Percentiles rank a stretch among this genome's conserved stretches.
Evolutionary conservation across 2,113 vertebrate species (phyloP).

Genomic region (Gracilinanus agilis): DNA sequence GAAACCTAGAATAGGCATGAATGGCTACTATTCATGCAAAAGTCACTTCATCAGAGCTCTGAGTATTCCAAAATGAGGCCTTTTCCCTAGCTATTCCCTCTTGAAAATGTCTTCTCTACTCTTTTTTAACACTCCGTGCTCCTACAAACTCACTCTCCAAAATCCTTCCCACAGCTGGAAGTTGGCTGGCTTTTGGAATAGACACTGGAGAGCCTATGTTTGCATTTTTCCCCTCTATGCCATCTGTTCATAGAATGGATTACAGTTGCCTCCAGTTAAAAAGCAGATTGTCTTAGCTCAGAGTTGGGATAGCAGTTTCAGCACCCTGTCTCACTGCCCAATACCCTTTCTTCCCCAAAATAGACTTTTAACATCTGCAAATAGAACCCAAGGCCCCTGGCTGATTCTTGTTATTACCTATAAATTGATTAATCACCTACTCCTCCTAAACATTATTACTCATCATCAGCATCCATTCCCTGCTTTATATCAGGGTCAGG

Average conservation of each 20-base stretch:
- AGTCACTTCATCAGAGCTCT: neutral
- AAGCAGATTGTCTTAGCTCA: conserved; percentile 83
- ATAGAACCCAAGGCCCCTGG: conserved; percentile 12
- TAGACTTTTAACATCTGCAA: conserved; percentile 50
- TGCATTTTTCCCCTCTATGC: conserved; percentile 69
- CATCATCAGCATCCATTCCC: neutral
- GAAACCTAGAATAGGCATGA: conserved; percentile 17
- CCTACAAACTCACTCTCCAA: neutral
- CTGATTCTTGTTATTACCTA: conserved; percentile 53
- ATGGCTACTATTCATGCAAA: neutral
- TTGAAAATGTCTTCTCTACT: conserved; percentile 48
- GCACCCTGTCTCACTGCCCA: conserved; percentile 43
- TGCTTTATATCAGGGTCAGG: neutral
- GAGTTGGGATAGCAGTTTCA: conserved; percentile 74
- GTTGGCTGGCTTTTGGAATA: conserved; percentile 76
- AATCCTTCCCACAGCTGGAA: conserved; percentile 72
- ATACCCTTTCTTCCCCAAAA: conserved; percentile 45
- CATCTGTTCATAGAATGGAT: conserved; percentile 84
- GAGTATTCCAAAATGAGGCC: neutral
- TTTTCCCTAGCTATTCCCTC: neutral
- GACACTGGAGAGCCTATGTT: conserved; percentile 64
- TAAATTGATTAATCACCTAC: neutral
- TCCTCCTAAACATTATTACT: neutral
- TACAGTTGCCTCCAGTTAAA: conserved; percentile 82
- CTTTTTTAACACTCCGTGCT: conserved; percentile 49